These are phyloP conservation scores for Perca fluviatilis DNA, from an alignment of 2,113 vertebrate genomes.

Conservation along the genomic window DNA sequence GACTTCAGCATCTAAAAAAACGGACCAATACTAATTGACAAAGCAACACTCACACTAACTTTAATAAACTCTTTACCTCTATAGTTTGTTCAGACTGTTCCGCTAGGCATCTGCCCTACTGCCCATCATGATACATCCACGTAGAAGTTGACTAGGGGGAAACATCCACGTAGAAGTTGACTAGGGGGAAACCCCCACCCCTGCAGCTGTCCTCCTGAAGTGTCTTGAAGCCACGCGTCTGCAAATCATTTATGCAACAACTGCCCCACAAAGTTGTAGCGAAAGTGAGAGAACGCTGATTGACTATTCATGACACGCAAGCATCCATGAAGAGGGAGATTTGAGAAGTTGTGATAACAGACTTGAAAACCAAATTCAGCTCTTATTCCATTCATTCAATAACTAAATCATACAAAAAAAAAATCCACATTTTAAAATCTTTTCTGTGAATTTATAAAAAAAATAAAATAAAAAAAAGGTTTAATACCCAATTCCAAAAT, in stretches of 20 bases:
- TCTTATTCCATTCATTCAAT: background rate
- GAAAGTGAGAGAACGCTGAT: conserved; percentile 49
- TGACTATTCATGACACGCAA: conserved; percentile 41
- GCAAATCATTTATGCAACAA: conserved; percentile 47
- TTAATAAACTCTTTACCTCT: background rate
- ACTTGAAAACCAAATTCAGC: conserved; percentile 10
- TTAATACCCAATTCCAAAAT: background rate
- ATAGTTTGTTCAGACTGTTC: background rate
- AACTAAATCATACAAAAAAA: background rate
- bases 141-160: conserved; percentile 31
- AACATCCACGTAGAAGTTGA: background rate
- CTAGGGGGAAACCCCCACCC: conserved; percentile 42
- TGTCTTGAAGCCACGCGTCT: conserved; percentile 17
- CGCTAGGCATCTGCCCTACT: background rate
- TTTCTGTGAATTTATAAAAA: background rate
- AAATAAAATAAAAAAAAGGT: background rate
- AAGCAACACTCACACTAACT: background rate
- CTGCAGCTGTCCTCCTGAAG: conserved; percentile 24
- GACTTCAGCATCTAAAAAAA: background rate
- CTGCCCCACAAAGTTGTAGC: conserved; percentile 46
- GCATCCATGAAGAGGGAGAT: conserved; percentile 15
- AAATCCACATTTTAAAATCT: background rate
- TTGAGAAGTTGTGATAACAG: background rate
- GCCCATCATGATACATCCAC: background rate
- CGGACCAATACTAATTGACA: background rate